Percentiles rank a stretch among this genome's conserved stretches.
Evolutionary conservation across 2,888 invertebrate species (phyloP).

Genomic region (Anoncus sp.): DNA sequence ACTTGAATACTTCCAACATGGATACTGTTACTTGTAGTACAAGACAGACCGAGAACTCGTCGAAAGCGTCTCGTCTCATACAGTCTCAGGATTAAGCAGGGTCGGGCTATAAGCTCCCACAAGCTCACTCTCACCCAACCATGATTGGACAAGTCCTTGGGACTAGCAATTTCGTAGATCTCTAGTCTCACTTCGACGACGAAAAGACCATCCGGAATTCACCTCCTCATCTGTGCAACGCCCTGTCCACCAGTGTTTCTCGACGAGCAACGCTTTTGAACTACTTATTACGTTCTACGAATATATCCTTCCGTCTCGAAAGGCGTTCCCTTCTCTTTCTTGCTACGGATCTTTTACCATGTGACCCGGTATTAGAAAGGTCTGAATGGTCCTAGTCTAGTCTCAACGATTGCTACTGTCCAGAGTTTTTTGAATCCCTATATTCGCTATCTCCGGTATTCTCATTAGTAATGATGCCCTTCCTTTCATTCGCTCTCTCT

Average conservation of each 20-base stretch:
- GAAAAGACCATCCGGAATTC: constrained; percentile 46
- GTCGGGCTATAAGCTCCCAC: constrained; percentile 48
- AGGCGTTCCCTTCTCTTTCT: constrained; percentile 24
- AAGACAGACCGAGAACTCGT: constrained; percentile 50
- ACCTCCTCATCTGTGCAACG: constrained; percentile 40
- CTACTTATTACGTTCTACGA: constrained; percentile 40
- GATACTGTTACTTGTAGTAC: constrained; percentile 22
- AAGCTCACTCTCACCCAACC: constrained; percentile 47
- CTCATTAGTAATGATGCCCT: constrained; percentile 45
- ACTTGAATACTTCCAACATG: constrained; percentile 23
- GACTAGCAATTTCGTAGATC: constrained; percentile 64
- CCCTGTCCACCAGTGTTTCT: constrained; percentile 51
- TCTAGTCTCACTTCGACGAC: constrained; percentile 52
- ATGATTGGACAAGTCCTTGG: constrained; percentile 60
- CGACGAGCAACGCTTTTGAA: constrained; percentile 20
- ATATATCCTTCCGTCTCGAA: constrained; percentile 23
- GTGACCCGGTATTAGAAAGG: constrained; percentile 42
- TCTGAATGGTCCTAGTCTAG: constrained; percentile 39
- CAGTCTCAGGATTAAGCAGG: constrained; percentile 53
- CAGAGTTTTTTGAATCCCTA: constrained; percentile 38
- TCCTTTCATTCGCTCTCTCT: too few relatives aligned
- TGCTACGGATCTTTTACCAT: constrained; percentile 12
- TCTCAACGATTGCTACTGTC: constrained; percentile 37
- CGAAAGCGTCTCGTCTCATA: constrained; percentile 42
- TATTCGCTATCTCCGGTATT: constrained; percentile 18